Evolutionary conservation across 1,140 invertebrate species (phyloP).

Genomic region (Diabrotica virgifera): DNA sequence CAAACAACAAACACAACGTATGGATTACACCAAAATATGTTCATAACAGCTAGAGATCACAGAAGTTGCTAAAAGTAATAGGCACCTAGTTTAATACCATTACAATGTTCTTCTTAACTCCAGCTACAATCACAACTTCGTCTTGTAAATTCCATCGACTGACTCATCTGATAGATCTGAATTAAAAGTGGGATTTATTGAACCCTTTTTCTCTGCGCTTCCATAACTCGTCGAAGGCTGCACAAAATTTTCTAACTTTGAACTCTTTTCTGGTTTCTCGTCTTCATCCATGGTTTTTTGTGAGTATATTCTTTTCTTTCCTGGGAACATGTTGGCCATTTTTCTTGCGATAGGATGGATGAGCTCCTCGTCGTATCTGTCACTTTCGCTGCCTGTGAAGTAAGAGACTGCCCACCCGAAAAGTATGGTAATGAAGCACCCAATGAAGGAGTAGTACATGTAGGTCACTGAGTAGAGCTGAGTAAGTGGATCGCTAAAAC

Average conservation of each 20-base stretch:
- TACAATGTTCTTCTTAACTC: slow-evolving; percentile 12
- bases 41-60: slow-evolving; percentile 36
- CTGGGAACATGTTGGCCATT: slow-evolving; percentile 56
- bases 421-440: slow-evolving; percentile 62
- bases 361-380: slow-evolving; percentile 65
- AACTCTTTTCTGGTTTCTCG: slow-evolving; percentile 13
- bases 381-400: slow-evolving; percentile 59
- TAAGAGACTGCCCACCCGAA: slow-evolving; percentile 65
- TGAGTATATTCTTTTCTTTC: slow-evolving; percentile 46
- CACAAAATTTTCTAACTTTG: not conserved
- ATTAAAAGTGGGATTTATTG: slow-evolving; percentile 25
- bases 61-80: slow-evolving; percentile 24
- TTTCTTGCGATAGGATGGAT: slow-evolving; percentile 63
- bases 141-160: slow-evolving; percentile 32
- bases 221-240: not conserved
- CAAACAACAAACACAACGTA: not conserved
- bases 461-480: slow-evolving; percentile 66
- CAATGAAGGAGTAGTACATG: slow-evolving; percentile 73
- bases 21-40: not conserved
- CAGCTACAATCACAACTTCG: slow-evolving; percentile 35
- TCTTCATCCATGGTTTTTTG: slow-evolving; percentile 12
- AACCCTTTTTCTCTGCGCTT: slow-evolving; percentile 20
- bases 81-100: slow-evolving; percentile 8
- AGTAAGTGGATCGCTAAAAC: slow-evolving; percentile 55
- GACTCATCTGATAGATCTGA: slow-evolving; percentile 29